A percentile compares a stretch with the other conserved stretches of the same genome.
Evolutionary conservation across 2,797 vertebrate species (phyloP).

Genomic region (Coluber constrictor): DNA sequence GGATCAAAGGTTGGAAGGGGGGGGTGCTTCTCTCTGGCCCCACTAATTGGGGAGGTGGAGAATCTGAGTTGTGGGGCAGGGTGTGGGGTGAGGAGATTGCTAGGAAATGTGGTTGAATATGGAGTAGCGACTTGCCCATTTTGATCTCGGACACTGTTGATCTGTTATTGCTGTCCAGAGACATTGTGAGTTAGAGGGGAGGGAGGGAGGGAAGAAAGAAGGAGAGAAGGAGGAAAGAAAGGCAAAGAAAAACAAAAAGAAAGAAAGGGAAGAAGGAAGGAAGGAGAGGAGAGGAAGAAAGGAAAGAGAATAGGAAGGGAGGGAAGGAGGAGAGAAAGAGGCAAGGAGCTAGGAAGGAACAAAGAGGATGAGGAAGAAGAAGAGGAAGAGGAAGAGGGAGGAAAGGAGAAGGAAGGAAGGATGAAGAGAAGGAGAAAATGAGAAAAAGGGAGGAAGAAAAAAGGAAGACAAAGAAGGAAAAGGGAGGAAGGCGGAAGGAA

Average conservation of each 20-base stretch:
- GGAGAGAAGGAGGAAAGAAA: no score
- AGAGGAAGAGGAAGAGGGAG: no score
- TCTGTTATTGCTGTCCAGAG: neutral
- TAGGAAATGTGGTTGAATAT: neutral
- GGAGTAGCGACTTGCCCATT: neutral
- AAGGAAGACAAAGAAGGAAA: no score
- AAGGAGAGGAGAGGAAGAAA: no score
- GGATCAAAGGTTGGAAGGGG: neutral
- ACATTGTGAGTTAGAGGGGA: neutral
- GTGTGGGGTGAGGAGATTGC: neutral
- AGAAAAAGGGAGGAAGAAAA: no score
- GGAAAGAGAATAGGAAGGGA: neutral
- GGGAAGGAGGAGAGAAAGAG: neutral
- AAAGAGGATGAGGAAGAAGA: no score
- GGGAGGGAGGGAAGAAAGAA: neutral
- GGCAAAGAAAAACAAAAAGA: no score
- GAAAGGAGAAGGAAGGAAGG: no score
- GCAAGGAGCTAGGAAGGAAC: no score
- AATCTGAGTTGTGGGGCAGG: neutral
- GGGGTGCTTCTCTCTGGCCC: neutral
- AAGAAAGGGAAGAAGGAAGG: no score
- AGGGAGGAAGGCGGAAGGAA: no score
- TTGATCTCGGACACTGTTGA: neutral
- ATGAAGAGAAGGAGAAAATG: no score
- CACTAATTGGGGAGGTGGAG: neutral